Evolutionary conservation across 2,888 invertebrate genomes (phyloP).

Genomic region (Sinodicranocentrus sp.): DNA sequence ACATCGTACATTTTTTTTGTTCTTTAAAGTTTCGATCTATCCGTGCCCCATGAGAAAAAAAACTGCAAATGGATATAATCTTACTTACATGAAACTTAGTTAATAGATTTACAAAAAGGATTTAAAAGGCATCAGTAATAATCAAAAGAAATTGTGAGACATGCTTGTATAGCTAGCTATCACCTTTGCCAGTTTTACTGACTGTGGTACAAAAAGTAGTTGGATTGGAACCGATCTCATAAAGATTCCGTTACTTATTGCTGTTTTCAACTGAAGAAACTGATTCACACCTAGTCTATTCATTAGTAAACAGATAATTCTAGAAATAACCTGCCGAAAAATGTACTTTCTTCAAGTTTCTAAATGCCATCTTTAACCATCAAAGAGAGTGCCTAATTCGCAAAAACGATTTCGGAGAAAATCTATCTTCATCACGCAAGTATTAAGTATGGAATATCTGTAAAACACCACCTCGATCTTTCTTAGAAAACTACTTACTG

Average conservation of each 20-base stretch:
- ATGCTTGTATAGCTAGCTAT: no score
- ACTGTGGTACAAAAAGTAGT: constrained; percentile 18
- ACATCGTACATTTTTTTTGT: no score
- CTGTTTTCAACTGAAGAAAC: background rate
- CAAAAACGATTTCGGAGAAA: background rate
- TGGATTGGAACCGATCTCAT: constrained; percentile 64
- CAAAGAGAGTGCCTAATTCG: no score
- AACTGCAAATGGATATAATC: no score
- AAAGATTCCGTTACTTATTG: constrained; percentile 50
- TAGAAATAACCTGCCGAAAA: background rate
- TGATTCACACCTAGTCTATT: constrained; percentile 39
- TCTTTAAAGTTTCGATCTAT: no score
- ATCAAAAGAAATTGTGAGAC: constrained; percentile 53
- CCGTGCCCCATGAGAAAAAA: no score
- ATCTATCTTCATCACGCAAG: background rate
- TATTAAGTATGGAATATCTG: background rate
- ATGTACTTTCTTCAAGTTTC: no score
- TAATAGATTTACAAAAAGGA: no score
- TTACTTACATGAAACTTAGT: no score
- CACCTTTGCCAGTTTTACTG: constrained; percentile 12
- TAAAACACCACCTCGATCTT: background rate
- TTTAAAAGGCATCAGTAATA: no score
- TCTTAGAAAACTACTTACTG: background rate
- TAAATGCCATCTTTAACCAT: no score
- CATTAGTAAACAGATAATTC: constrained; percentile 29